Evolutionary conservation across 2,888 invertebrate species (phyloP).

Genomic region (Elmis aenea): DNA sequence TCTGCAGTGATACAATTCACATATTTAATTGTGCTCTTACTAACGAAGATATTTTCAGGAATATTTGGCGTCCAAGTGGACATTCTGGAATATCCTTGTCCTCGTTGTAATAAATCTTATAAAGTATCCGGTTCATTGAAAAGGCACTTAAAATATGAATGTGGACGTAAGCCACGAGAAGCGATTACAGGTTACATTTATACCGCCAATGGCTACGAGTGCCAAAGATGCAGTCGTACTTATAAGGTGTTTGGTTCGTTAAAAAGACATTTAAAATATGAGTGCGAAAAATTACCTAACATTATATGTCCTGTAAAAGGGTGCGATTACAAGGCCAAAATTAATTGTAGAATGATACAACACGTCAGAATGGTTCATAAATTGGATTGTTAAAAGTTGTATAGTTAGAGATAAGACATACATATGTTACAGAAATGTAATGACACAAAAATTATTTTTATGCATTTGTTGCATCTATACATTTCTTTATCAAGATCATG

Average conservation of each 20-base stretch:
- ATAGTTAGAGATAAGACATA: no score
- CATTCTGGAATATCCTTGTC: constrained; percentile 1
- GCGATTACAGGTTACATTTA: constrained; percentile 13
- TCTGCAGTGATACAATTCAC: no score
- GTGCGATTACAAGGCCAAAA: constrained; percentile 14
- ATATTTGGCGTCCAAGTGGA: no score
- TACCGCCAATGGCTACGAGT: constrained; percentile 8
- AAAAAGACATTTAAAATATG: constrained; percentile 14
- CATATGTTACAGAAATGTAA: no score
- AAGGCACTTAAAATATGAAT: constrained; percentile 64
- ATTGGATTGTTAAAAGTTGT: constrained; percentile 6
- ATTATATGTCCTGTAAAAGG: constrained; percentile 10
- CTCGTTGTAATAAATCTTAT: constrained; percentile 4
- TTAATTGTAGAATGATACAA: constrained; percentile 13
- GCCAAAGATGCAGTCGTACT: constrained; percentile 9
- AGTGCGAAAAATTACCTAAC: constrained; percentile 12
- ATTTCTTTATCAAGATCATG: no score
- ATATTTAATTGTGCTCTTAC: no score
- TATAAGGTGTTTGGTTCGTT: constrained; percentile 12
- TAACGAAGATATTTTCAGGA: no score
- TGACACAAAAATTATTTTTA: no score
- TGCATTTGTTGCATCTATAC: no score
- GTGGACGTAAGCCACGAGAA: constrained; percentile 54
- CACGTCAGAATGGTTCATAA: constrained; percentile 17
- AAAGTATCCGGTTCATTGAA: constrained; percentile 45